Conservation (phyloP, 2,888 invertebrate species). For the Brenthis hecate region DNA sequence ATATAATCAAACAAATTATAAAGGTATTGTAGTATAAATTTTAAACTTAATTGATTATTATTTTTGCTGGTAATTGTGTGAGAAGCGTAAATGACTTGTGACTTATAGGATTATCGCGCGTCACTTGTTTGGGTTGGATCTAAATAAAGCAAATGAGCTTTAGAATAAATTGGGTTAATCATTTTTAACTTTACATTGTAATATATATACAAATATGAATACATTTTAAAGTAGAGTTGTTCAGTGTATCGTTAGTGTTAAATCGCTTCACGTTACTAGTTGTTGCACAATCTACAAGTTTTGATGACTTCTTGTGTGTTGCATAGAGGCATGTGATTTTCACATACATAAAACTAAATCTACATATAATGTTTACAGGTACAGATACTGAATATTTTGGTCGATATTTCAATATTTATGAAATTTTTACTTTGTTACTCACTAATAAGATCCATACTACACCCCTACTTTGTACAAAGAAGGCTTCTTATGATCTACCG, state of each 20-base stretch:
- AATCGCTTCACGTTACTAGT: slow-evolving; percentile 2
- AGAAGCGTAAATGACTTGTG: slow-evolving; percentile 37
- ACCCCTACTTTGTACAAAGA: too few relatives aligned
- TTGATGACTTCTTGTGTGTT: slow-evolving; percentile 13
- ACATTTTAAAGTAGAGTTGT: not conserved
- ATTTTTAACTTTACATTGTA: slow-evolving; percentile 1
- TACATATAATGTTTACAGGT: too few relatives aligned
- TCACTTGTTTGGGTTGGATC: slow-evolving; percentile 34
- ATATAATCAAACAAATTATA: too few relatives aligned
- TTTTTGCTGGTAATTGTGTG: slow-evolving; percentile 23
- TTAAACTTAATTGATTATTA: slow-evolving; percentile 18
- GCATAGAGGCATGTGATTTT: not conserved
- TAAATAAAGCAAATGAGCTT: slow-evolving; percentile 35
- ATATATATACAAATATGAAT: not conserved
- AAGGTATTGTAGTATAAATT: not conserved
- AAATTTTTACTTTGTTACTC: too few relatives aligned
- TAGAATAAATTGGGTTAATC: slow-evolving; percentile 8
- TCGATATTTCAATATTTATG: too few relatives aligned
- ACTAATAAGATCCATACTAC: too few relatives aligned
- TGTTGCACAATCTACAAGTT: slow-evolving; percentile 11
- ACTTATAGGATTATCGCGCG: slow-evolving; percentile 35
- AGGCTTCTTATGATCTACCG: too few relatives aligned
- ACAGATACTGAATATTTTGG: too few relatives aligned
- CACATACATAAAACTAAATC: too few relatives aligned
- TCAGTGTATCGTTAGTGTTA: not conserved